These are phyloP conservation scores for Salpingus planirostris DNA, from an alignment of 2,888 invertebrate genomes.

Conservation along the genomic window DNA sequence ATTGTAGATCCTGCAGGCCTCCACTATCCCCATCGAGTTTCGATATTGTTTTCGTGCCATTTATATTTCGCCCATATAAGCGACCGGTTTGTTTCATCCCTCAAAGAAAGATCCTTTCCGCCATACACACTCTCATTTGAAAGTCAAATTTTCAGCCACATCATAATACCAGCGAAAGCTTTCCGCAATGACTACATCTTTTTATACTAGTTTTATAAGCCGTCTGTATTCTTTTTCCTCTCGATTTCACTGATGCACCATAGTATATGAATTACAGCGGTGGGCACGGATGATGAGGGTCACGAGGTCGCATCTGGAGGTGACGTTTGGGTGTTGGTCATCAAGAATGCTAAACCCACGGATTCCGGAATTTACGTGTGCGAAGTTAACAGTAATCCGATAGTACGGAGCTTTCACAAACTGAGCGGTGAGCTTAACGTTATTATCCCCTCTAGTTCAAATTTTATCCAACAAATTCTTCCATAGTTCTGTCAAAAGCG, in stretches of 20 bases:
- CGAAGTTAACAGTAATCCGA: slow-evolving; percentile 73
- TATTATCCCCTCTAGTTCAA: background rate
- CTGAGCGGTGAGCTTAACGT: slow-evolving; percentile 53
- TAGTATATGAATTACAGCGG: too few species aligned
- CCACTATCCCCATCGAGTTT: too few species aligned
- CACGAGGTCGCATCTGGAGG: slow-evolving; percentile 50
- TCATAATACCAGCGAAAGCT: slow-evolving; percentile 3
- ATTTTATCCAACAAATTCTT: background rate
- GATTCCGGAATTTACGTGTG: slow-evolving; percentile 77
- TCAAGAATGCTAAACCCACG: slow-evolving; percentile 56
- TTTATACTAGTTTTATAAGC: too few species aligned
- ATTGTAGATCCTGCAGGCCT: too few species aligned
- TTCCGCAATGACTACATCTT: slow-evolving; percentile 20
- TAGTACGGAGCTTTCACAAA: slow-evolving; percentile 69
- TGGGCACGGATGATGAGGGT: too few species aligned
- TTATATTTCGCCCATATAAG: slow-evolving; percentile 8
- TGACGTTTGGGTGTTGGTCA: slow-evolving; percentile 78
- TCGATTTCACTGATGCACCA: too few species aligned
- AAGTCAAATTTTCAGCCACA: slow-evolving; percentile 8
- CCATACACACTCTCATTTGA: slow-evolving; percentile 10
- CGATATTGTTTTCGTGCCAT: slow-evolving; percentile 12
- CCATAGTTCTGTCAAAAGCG: slow-evolving; percentile 52
- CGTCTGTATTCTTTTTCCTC: too few species aligned
- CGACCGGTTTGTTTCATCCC: slow-evolving; percentile 4
- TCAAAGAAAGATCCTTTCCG: slow-evolving; percentile 9